Conservation (phyloP, 2,888 invertebrate genomes). For the Isoperla grammatica region DNA sequence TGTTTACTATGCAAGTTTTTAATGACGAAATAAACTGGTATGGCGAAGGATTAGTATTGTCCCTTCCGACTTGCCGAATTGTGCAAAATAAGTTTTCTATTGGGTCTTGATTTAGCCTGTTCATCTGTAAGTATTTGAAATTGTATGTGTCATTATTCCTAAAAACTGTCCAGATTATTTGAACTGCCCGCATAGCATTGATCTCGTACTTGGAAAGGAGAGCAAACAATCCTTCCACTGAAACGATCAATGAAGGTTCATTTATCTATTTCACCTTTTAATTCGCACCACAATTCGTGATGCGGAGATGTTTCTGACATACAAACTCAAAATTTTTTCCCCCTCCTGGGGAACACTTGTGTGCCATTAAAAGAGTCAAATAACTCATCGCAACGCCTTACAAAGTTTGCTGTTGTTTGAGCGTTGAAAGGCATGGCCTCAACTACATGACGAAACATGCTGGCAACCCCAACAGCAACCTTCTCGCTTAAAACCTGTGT, state of each 20-base stretch:
- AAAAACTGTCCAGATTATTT: neutral
- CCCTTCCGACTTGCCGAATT: neutral
- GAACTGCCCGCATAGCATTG: neutral
- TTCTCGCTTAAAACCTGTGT: neutral
- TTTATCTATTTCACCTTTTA: neutral
- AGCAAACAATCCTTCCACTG: neutral
- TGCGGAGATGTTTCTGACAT: neutral
- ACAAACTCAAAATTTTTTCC: neutral
- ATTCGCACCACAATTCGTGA: neutral
- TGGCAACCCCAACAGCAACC: neutral
- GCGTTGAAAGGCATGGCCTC: neutral
- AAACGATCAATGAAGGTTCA: neutral
- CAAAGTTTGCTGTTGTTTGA: neutral
- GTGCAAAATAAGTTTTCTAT: neutral
- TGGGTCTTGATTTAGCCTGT: neutral
- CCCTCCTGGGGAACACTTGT: neutral
- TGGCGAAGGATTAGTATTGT: neutral
- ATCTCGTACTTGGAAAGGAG: neutral
- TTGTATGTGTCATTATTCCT: neutral
- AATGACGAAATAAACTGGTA: neutral
- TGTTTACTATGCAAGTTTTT: neutral
- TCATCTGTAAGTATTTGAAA: constrained; percentile 1
- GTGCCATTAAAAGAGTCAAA: constrained; percentile 2
- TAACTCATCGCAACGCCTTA: neutral
- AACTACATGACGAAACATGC: neutral